Base-by-base conservation (phyloP, 1,140 invertebrate genomes). In the Xylocopa sonorina region DNA sequence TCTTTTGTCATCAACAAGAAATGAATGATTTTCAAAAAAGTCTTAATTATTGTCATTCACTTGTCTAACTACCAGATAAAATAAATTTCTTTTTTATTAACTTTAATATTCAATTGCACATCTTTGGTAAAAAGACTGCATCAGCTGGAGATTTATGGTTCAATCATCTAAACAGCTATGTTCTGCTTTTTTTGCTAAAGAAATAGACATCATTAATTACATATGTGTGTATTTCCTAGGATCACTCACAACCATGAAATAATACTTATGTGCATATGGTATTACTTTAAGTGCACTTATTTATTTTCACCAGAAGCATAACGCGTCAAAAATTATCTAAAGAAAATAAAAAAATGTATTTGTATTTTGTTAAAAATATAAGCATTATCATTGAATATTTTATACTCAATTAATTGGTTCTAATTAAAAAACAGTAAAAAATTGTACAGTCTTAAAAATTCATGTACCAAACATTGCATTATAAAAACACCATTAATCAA, bases 131-230 rank as follows among this genome's bases (percentile, higher is more conserved):
- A 84, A 75, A 78, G 55, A 73, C 67, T 77, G 66, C 82, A 60
- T 78, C 63, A 77, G 64, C 72, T 69, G 4, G 51, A 76, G 57
- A 86, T 66, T 71, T 81, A 83, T 57, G 24, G 58, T 73, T 86
- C 46, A 80, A 76, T 72, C 78, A 64, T 63, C 73, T 85, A 82
- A 82, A 88, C 58, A 51, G 63, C 63, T 73, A 85, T 10, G 78
- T 53, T 64, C 73, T 87, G 53, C 62, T n/a, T 81, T 29, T 82
- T 88, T 88, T 66, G 74, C 88, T 88, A 88, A 78, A 84, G 85
- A 88, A 88, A 88, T 82, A 84, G 67, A 88, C 68, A 85, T 63
- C 12, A 84, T 83, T 80, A 83, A 75, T 87, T 77, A 85, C 51
- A 79, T 32, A 77, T 29, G 53, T 80, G 58, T 80, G 38, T 57